Base-by-base conservation (phyloP, 2,113 vertebrate species). In the Platysternon megacephalum region DNA sequence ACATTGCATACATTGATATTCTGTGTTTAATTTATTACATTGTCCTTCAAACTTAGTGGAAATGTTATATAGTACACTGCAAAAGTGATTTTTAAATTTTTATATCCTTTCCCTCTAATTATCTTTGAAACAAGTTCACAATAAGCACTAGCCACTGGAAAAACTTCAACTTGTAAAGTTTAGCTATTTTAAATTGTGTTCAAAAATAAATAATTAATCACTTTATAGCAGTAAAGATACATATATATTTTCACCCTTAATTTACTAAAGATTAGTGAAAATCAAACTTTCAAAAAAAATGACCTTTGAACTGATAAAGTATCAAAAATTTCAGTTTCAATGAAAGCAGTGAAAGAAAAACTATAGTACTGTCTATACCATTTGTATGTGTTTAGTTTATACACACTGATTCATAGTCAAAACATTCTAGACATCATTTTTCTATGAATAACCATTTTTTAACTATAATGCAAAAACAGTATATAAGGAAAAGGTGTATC, bases 321-420 rank as follows among this genome's bases (percentile, higher is more conserved):
- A 28, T 44, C 6, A 42, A 28, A 42, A 78, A 78, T 46, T 78
- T 78, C 42, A 76, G 24, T 14, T 46, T 12, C 48, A 95, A 22
- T 86, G 32, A 93, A 85, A 97, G 35, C 6, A 82, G 21, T 74
- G 65, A 89, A 93, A 4, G 82, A 94, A 92, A 92, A 93, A 92
- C 74, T 61, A 89, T 68, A 1, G 3, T 42, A 42, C 68, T 90
- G 80, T 78, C 85, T 2, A 79, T 88, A 56, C 8, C 32, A 53
- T 39, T 91, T 72, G 7, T 80, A 56, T 85, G 12, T 88, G 78
- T 56, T 91, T 86, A 78, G 6, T 49, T 87, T 90, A 55, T 85
- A 1, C 82, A 12, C 49, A 78, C n/a, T n/a, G 11, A 72, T 94
- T 86, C 96, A 13, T 39, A 56, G 52, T 58, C 52, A 93, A 94